A percentile compares a stretch with the other conserved stretches of the same genome.
phyloP scores from a whole-genome alignment of 2,888 invertebrate genomes.

The Pyrrhia umbra region DNA sequence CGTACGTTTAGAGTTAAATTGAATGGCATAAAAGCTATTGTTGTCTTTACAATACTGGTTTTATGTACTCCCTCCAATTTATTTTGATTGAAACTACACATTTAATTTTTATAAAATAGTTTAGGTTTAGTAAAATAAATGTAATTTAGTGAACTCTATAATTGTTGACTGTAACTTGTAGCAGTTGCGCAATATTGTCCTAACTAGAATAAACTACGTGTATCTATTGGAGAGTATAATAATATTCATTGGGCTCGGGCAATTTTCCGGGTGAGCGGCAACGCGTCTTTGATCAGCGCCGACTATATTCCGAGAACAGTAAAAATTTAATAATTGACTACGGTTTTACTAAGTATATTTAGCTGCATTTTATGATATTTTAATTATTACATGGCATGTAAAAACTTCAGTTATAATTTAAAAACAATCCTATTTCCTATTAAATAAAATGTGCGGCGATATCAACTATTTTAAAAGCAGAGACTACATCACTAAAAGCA shows the following conservation, averaged over 20 bases:
- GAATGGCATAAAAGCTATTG: constrained; percentile 42
- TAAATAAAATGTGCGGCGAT: not conserved
- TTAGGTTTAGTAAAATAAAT: not conserved
- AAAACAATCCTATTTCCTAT: not conserved
- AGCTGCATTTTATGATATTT: constrained; percentile 29
- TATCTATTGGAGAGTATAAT: constrained; percentile 89
- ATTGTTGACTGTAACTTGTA: constrained; percentile 36
- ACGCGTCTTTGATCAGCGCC: constrained; percentile 88
- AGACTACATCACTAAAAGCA: constrained; percentile 72
- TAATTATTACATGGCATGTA: not conserved
- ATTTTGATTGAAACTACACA: constrained; percentile 34
- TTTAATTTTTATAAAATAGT: constrained; percentile 11
- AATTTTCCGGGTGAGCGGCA: constrained; percentile 88
- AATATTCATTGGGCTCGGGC: constrained; percentile 90
- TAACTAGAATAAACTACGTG: constrained; percentile 83
- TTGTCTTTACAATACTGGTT: constrained; percentile 41
- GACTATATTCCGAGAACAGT: constrained; percentile 80
- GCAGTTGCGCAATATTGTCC: constrained; percentile 72
- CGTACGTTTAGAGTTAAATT: constrained; percentile 39
- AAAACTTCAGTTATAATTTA: not conserved
- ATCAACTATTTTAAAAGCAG: constrained; percentile 41
- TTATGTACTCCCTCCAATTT: constrained; percentile 31
- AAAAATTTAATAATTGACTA: constrained; percentile 80
- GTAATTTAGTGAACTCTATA: not conserved
- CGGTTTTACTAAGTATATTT: constrained; percentile 67